A percentile compares a stretch with the other conserved stretches of the same genome.
Conservation (phyloP, 2,113 vertebrate genomes). For the Syrrhaptes paradoxus region DNA sequence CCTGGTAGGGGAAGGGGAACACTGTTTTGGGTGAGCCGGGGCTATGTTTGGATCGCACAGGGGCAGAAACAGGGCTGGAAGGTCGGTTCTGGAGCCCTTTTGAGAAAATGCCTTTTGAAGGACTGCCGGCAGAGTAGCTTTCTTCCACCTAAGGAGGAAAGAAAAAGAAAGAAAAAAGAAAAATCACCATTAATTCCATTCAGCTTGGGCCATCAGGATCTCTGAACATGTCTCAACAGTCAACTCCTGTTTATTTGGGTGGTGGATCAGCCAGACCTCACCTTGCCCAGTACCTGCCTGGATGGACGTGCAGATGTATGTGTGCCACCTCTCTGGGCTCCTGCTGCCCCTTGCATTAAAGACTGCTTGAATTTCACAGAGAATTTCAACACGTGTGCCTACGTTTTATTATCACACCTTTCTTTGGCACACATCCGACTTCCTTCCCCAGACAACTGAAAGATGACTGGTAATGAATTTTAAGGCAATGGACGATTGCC, state of each 20-base stretch:
- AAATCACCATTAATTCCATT: neutral
- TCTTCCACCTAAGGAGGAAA: constrained; percentile 79
- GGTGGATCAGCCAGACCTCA: neutral
- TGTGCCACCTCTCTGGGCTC: neutral
- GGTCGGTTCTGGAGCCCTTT: constrained; percentile 80
- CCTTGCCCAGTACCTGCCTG: neutral
- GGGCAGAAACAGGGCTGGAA: constrained; percentile 87
- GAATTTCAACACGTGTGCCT: neutral
- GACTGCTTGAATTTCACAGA: neutral
- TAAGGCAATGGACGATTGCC: neutral
- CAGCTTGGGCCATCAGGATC: neutral
- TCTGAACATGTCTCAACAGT: neutral
- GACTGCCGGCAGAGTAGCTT: constrained; percentile 76
- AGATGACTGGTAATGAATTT: neutral
- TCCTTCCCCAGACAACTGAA: neutral
- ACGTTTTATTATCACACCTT: neutral
- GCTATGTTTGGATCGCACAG: constrained; percentile 81
- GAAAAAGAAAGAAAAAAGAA: neutral
- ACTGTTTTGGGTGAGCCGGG: constrained; percentile 84
- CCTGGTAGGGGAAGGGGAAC: constrained; percentile 88
- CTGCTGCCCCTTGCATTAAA: neutral
- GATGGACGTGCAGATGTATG: fast-evolving
- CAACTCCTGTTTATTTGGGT: neutral
- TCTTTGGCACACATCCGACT: neutral
- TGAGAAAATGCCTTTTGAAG: constrained; percentile 86